Evolutionary conservation across 2,113 vertebrate species (phyloP).

Genomic region (Thalassarche chlororhynchos): DNA sequence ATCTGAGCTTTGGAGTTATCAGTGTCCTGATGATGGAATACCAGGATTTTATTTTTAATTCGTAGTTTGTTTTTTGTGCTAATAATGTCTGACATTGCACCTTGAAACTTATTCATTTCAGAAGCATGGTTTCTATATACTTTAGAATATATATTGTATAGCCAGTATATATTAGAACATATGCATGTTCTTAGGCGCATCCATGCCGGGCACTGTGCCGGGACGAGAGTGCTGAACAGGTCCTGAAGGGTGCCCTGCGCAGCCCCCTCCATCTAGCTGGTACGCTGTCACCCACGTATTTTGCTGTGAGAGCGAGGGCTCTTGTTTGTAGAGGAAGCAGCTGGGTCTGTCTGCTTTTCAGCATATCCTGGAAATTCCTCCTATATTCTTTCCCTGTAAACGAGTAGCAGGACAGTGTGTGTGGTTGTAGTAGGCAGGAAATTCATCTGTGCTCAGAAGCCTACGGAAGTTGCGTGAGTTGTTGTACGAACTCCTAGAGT

Average conservation of each 20-base stretch:
- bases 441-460: background rate
- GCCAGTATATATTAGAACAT: background rate
- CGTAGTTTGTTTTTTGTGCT: background rate
- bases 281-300: background rate
- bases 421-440: too few relatives aligned
- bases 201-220: background rate
- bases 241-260: fast-evolving
- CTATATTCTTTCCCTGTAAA: background rate
- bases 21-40: background rate
- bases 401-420: too few relatives aligned
- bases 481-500: background rate
- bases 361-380: background rate
- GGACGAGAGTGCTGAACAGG: fast-evolving
- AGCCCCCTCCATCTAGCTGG: background rate
- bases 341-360: background rate
- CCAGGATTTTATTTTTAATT: background rate
- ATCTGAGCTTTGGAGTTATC: background rate
- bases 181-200: background rate
- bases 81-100: background rate
- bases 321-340: background rate
- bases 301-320: background rate
- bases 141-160: background rate
- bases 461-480: fast-evolving
- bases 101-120: background rate
- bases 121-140: background rate